Conservation (phyloP, 23 tunicate genomes). For the Aplidium turbinatum region DNA sequence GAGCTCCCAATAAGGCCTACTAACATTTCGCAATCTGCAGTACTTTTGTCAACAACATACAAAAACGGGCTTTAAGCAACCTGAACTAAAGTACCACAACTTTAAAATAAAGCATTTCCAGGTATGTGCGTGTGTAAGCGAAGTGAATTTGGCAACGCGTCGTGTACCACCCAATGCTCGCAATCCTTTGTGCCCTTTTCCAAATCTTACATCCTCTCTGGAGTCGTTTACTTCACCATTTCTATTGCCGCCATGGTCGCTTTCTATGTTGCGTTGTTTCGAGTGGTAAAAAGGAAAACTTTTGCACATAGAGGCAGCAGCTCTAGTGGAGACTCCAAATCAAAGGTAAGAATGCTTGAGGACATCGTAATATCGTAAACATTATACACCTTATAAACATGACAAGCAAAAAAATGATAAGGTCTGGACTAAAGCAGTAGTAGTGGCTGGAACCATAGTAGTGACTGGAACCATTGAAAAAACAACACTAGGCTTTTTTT, state of each 20-base stretch:
- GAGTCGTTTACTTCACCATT: conserved; percentile 58
- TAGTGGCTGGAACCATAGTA: not conserved
- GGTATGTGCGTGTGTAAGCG: conserved; percentile 78
- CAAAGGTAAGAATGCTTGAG: conserved; percentile 39
- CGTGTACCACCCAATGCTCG: conserved; percentile 62
- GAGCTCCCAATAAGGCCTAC: too few relatives aligned
- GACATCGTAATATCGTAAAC: too few relatives aligned
- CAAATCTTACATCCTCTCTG: conserved; percentile 67
- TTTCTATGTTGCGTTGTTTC: conserved; percentile 67
- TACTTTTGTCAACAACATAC: too few relatives aligned
- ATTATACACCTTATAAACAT: too few relatives aligned
- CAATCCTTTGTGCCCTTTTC: conserved; percentile 83
- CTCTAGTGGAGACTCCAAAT: conserved; percentile 21
- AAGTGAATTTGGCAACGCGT: conserved; percentile 36
- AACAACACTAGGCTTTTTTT: too few relatives aligned
- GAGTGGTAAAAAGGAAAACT: conserved; percentile 74
- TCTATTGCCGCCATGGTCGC: conserved; percentile 60
- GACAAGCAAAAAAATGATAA: too few relatives aligned
- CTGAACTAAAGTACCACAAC: too few relatives aligned
- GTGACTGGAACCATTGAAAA: too few relatives aligned
- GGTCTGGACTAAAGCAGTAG: too few relatives aligned
- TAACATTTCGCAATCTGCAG: too few relatives aligned
- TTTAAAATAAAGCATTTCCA: too few relatives aligned
- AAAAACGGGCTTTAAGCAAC: too few relatives aligned
- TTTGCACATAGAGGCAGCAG: conserved; percentile 38